Conservation (phyloP, 2,888 invertebrate genomes). For the Agrilus biguttatus region DNA sequence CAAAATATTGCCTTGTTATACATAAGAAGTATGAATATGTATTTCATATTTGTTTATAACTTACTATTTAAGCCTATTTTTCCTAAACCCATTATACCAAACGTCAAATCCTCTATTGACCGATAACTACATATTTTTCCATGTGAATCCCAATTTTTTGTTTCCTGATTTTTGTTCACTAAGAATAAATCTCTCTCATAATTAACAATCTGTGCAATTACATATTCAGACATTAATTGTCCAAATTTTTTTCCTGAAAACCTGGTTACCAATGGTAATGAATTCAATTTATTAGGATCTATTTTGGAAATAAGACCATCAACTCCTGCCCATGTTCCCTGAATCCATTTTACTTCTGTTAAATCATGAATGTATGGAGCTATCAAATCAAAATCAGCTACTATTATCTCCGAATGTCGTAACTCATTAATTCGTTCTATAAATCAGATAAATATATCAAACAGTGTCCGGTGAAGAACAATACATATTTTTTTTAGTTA, state of each 20-base stretch:
- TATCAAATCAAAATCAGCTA: slow-evolving; percentile 30
- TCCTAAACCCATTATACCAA: slow-evolving; percentile 40
- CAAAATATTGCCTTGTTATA: too few relatives aligned
- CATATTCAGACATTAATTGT: slow-evolving; percentile 35
- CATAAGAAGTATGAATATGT: not conserved
- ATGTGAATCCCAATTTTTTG: slow-evolving; percentile 21
- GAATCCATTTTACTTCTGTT: slow-evolving; percentile 30
- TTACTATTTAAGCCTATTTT: slow-evolving; percentile 36
- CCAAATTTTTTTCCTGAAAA: slow-evolving; percentile 33
- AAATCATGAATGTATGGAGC: slow-evolving; percentile 25
- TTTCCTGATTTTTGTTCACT: slow-evolving; percentile 25
- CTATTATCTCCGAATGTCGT: slow-evolving; percentile 25
- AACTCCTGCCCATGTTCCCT: slow-evolving; percentile 35
- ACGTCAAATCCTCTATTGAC: slow-evolving; percentile 30
- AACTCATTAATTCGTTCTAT: slow-evolving; percentile 16
- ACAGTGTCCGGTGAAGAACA: not conserved
- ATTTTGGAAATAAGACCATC: slow-evolving; percentile 22
- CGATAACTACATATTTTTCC: slow-evolving; percentile 26
- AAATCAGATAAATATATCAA: not conserved
- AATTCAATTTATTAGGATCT: slow-evolving; percentile 15
- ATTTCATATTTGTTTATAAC: slow-evolving; percentile 6
- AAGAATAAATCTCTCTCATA: slow-evolving; percentile 30
- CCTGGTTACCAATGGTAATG: slow-evolving; percentile 23
- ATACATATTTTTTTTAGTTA: too few relatives aligned
- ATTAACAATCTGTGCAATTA: slow-evolving; percentile 33